A percentile compares a stretch with the other conserved stretches of the same genome.
Conservation (phyloP, 2,113 vertebrate species). For the Tragelaphus imberbis region DNA sequence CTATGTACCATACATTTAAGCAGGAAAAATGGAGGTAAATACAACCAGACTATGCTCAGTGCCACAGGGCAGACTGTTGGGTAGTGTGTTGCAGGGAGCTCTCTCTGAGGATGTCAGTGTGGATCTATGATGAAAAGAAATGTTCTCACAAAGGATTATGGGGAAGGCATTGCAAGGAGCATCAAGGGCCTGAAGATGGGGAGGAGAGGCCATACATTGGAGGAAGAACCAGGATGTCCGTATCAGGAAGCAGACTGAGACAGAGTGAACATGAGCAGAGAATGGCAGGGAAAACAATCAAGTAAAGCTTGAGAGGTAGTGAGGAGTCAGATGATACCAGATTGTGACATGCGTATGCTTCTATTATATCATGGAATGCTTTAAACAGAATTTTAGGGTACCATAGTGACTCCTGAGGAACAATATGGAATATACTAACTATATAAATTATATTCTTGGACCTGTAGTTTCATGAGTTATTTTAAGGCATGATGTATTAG, state of each 20-base stretch:
- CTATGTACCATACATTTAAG: background rate
- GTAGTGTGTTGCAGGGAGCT: background rate
- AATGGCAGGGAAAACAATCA: background rate
- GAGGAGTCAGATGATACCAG: background rate
- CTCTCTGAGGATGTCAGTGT: background rate
- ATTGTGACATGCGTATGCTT: background rate
- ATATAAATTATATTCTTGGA: background rate
- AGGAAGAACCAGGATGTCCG: background rate
- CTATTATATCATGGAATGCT: background rate
- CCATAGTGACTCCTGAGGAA: background rate
- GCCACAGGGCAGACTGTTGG: background rate
- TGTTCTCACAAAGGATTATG: background rate
- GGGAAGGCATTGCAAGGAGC: background rate
- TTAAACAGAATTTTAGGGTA: background rate
- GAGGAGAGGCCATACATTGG: background rate
- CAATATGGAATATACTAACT: background rate
- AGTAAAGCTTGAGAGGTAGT: background rate
- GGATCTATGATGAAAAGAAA: background rate
- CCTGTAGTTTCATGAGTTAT: background rate
- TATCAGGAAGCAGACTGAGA: background rate
- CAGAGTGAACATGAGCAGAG: fast-evolving
- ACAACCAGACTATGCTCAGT: too few relatives aligned
- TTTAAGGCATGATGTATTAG: background rate
- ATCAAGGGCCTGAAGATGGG: background rate
- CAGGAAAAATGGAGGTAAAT: background rate